A percentile compares a stretch with the other conserved stretches of the same genome.
phyloP scores from a whole-genome alignment of 2,888 invertebrate genomes.

The Oegoconia quadripuncta region DNA sequence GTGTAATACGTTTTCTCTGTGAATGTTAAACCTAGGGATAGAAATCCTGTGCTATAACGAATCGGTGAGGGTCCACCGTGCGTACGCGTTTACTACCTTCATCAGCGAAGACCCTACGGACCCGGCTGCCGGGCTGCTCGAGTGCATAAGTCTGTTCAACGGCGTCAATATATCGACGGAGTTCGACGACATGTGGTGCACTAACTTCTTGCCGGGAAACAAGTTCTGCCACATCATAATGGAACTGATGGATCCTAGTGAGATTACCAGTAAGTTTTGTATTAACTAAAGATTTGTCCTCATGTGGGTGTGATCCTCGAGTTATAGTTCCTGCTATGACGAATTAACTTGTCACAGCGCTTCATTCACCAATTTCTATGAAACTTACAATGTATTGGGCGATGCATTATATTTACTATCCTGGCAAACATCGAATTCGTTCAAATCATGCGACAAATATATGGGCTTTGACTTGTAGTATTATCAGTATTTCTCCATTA shows the following conservation, averaged over 20 bases:
- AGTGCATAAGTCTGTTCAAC: conserved; percentile 80
- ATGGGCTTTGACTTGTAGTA: too few relatives aligned
- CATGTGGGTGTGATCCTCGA: too few relatives aligned
- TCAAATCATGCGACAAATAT: too few relatives aligned
- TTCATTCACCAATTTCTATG: too few relatives aligned
- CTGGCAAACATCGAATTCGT: too few relatives aligned
- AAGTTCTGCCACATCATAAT: conserved; percentile 61
- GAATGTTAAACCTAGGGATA: conserved; percentile 68
- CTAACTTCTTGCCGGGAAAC: conserved; percentile 49
- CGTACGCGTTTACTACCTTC: conserved; percentile 52
- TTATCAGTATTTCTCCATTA: too few relatives aligned
- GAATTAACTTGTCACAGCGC: too few relatives aligned
- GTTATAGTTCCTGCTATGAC: too few relatives aligned
- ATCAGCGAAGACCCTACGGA: conserved; percentile 38
- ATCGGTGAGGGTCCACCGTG: conserved; percentile 43
- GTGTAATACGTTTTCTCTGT: too few relatives aligned
- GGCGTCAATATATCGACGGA: conserved; percentile 84
- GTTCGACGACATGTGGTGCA: conserved; percentile 83
- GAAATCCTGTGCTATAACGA: conserved; percentile 60
- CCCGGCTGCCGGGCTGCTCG: conserved; percentile 34
- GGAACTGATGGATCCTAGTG: conserved; percentile 51
- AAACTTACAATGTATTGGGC: too few relatives aligned
- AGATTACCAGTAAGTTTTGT: conserved; percentile 56
- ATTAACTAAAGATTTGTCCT: neutral
- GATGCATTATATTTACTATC: too few relatives aligned